A percentile compares a stretch with the other conserved stretches of the same genome.
Conservation (phyloP, 2,113 vertebrate species). For the Apteryx owenii region DNA sequence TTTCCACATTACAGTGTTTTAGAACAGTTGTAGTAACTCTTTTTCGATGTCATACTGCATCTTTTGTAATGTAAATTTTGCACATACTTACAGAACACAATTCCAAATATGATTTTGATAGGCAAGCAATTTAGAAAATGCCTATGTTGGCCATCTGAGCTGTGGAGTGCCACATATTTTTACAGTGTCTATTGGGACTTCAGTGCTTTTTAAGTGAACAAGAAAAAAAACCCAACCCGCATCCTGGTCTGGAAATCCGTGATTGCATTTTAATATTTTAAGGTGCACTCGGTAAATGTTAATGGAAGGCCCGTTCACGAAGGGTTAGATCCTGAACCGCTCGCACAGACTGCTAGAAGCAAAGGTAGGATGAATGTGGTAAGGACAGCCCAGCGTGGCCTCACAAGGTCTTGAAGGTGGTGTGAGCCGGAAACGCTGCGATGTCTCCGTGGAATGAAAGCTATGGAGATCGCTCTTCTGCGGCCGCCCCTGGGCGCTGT, state of each 20-base stretch:
- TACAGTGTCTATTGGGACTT: constrained; percentile 55
- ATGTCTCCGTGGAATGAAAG: background rate
- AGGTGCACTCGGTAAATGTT: background rate
- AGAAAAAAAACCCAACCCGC: background rate
- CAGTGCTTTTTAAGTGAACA: background rate
- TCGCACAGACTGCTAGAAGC: background rate
- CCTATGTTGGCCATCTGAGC: constrained; percentile 43
- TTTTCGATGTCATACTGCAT: constrained; percentile 35
- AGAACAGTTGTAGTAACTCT: constrained; percentile 67
- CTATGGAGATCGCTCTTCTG: background rate
- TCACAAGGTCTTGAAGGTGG: background rate
- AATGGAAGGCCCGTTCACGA: background rate
- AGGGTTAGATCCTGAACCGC: background rate
- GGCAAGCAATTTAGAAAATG: constrained; percentile 63
- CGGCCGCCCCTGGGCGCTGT: background rate
- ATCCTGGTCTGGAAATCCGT: background rate
- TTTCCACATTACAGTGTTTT: constrained; percentile 49
- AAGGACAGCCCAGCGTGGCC: background rate
- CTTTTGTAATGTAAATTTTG: constrained; percentile 72
- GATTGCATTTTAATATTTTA: constrained; percentile 33
- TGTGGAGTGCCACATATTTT: constrained; percentile 49
- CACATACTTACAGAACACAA: constrained; percentile 27
- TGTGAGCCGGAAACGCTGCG: background rate
- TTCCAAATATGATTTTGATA: constrained; percentile 74
- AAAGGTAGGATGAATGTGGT: background rate